phyloP scores from a whole-genome alignment of 2,797 vertebrate species.

The Gymnopithys bicolor region DNA sequence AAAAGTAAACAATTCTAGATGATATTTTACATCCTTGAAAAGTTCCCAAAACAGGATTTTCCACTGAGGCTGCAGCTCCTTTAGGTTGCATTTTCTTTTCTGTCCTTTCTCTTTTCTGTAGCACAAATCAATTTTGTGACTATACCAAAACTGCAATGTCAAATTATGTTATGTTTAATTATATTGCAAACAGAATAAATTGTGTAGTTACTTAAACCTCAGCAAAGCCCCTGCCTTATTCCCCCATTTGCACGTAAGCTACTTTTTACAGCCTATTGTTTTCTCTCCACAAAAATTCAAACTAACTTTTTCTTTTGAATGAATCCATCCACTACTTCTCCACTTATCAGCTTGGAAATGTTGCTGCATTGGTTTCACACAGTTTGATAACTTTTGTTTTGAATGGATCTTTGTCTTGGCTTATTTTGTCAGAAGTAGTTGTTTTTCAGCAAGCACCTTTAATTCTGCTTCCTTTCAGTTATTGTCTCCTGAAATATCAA shows the following conservation, averaged over 20 bases:
- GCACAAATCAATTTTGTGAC: not conserved
- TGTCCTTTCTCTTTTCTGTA: not conserved
- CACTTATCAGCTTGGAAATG: not conserved
- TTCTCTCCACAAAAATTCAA: not conserved
- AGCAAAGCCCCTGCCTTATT: not conserved
- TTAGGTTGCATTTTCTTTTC: not conserved
- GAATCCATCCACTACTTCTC: not conserved
- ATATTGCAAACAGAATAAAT: not conserved
- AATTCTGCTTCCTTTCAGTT: constrained; percentile 26
- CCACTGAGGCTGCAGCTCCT: not conserved
- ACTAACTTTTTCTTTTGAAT: not conserved
- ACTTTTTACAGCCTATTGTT: not conserved
- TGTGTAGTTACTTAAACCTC: not conserved
- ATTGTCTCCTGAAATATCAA: constrained; percentile 19
- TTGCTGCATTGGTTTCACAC: not conserved
- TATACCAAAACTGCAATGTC: not conserved
- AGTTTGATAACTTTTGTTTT: constrained; percentile 36
- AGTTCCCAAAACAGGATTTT: constrained; percentile 35
- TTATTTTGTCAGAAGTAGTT: constrained; percentile 25
- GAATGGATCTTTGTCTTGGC: constrained; percentile 11
- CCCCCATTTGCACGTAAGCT: not conserved
- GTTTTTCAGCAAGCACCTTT: constrained; percentile 39
- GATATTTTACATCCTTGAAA: constrained; percentile 10
- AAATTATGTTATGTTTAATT: not conserved
- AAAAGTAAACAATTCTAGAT: constrained; percentile 18